phyloP scores from a whole-genome alignment of 2,797 vertebrate genomes.

The Sorex maritimensis region DNA sequence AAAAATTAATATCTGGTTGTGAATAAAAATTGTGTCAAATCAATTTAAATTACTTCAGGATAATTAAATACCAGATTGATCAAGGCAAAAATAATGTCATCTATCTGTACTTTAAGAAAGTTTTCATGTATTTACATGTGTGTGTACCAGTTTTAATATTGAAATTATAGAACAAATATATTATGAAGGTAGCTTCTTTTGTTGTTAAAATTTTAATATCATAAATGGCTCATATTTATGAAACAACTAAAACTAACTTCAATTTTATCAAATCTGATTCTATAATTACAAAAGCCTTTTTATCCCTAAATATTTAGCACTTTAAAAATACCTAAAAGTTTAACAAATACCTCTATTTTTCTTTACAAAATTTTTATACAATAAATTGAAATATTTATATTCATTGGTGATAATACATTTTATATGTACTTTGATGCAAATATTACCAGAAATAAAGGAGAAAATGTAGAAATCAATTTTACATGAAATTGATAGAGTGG shows the following conservation, averaged over 20 bases:
- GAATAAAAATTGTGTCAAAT: slow-evolving; percentile 8
- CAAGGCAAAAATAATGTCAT: not conserved
- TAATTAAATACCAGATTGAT: not conserved
- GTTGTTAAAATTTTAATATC: too few species aligned
- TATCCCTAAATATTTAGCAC: too few species aligned
- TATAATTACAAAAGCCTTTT: too few species aligned
- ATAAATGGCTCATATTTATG: too few species aligned
- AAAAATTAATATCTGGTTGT: not conserved
- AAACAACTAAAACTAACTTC: too few species aligned
- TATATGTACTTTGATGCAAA: not conserved
- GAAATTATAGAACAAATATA: too few species aligned
- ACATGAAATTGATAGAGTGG: not conserved
- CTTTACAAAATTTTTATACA: not conserved
- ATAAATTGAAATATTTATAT: not conserved
- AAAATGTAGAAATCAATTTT: not conserved
- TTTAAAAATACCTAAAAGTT: not conserved
- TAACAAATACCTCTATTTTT: not conserved
- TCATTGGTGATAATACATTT: not conserved
- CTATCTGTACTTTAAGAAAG: not conserved
- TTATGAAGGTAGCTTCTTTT: too few species aligned
- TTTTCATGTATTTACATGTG: not conserved
- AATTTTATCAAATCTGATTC: too few species aligned
- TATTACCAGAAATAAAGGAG: not conserved
- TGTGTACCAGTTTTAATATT: too few species aligned
- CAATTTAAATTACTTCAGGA: not conserved